Evolutionary conservation across 1,140 invertebrate species (phyloP), one percentile per base, ranked within the genome.

Genomic region (Amyelois transitella): DNA sequence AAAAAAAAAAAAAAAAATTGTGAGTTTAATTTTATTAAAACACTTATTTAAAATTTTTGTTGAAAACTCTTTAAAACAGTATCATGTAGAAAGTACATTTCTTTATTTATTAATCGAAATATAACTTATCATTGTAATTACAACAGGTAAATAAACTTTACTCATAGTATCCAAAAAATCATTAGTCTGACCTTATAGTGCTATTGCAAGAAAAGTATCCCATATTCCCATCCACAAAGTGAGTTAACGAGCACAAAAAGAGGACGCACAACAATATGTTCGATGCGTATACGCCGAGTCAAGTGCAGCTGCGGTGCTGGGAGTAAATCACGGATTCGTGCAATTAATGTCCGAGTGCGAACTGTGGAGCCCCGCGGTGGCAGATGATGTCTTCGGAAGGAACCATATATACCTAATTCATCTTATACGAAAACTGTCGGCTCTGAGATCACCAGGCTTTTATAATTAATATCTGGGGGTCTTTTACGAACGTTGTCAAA

Each of bases 291-390:
- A 56, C 61, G 51, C 58, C 80, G 77, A 80, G 62, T 81, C 75
- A 84, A 75, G 67, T 68, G 77, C 81, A 81, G 69, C 75, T 81
- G 78, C 77, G 68, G 66, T 64, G 51, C 58, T 60, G 58, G 65
- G 32, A 77, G 74, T 80, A 82, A 82, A 82, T 82, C 77, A 82
- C 75, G 53, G 63, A 60, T 54, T 69, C 63, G 48, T 48, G 69
- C 74, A 81, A 81, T 81, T 78, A 81, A 78, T 72, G 74, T 69
- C 60, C 53, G 59, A 54, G 63, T 62, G 7, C 32, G 32, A 6
- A 12, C 25, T 32, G 25, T 2, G 32, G n/a, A n/a, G n/a, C n/a
- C 32, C 32, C 6, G 32, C 32, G 32, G 32, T 38, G 32, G 32
- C 32, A 38, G 32, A 38, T 14, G 32, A 38, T 38, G 32, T 14